phyloP scores from a whole-genome alignment of 2,113 vertebrate genomes.

The Octodon degus region DNA sequence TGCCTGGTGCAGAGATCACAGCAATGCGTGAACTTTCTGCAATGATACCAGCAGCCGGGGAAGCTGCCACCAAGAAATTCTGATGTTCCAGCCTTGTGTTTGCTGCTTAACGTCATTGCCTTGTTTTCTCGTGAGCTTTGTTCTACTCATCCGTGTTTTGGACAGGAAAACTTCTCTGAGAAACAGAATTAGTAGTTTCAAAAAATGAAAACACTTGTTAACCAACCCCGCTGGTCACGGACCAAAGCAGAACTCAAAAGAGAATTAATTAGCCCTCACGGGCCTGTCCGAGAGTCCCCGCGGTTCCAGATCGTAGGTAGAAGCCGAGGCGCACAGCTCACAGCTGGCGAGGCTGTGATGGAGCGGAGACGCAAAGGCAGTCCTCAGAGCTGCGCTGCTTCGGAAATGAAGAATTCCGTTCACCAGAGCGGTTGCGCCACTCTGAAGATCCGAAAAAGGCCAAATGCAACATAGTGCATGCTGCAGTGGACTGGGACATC shows the following conservation, averaged over 20 bases:
- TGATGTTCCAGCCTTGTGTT: neutral
- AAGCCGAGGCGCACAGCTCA: neutral
- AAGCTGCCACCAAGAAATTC: neutral
- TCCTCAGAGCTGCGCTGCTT: neutral
- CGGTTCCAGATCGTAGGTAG: neutral
- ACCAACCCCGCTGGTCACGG: neutral
- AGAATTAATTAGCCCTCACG: neutral
- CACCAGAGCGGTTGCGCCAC: neutral
- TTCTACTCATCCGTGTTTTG: neutral
- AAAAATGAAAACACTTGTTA: constrained; percentile 20
- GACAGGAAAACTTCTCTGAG: neutral
- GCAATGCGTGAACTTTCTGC: neutral
- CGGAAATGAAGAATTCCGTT: neutral
- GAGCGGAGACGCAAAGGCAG: neutral
- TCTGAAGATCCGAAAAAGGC: neutral
- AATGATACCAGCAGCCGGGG: neutral
- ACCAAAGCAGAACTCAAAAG: neutral
- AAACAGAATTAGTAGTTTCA: constrained; percentile 3
- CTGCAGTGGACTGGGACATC: neutral
- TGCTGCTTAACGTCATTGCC: neutral
- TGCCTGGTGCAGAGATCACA: neutral
- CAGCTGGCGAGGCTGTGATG: neutral
- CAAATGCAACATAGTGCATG: neutral
- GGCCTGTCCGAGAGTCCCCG: neutral
- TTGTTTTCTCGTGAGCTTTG: constrained; percentile 12